These are phyloP conservation scores for Oreocharis arfaki DNA, from an alignment of 2,113 vertebrate species.

Conservation along the genomic window DNA sequence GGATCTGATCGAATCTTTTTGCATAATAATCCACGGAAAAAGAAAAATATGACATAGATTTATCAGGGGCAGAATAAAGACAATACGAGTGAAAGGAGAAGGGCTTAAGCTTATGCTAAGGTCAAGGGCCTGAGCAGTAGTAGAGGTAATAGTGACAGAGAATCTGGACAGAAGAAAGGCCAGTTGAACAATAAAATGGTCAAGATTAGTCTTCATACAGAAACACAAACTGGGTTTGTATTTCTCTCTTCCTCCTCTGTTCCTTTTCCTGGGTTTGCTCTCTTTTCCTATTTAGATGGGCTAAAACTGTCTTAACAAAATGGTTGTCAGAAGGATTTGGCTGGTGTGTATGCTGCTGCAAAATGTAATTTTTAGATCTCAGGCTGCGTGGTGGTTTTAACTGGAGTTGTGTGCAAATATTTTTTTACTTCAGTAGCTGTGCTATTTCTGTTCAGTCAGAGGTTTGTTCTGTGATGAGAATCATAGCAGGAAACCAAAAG, in stretches of 20 bases:
- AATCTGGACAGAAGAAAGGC: background rate
- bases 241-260: too few relatives aligned
- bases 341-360: background rate
- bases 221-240: background rate
- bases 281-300: background rate
- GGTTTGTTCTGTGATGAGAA: background rate
- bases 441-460: background rate
- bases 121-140: background rate
- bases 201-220: background rate
- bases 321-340: background rate
- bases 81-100: background rate
- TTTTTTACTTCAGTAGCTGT: background rate
- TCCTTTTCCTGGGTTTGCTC: too few relatives aligned
- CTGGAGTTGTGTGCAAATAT: background rate
- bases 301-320: background rate
- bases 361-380: background rate
- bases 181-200: background rate
- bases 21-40: background rate
- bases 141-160: background rate
- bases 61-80: background rate
- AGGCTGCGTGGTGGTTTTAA: background rate
- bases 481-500: background rate
- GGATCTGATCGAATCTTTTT: background rate
- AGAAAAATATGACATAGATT: background rate
- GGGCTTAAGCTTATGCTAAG: background rate